phyloP scores from a whole-genome alignment of 2,888 invertebrate genomes.

The Nephrotoma guestfalica region DNA sequence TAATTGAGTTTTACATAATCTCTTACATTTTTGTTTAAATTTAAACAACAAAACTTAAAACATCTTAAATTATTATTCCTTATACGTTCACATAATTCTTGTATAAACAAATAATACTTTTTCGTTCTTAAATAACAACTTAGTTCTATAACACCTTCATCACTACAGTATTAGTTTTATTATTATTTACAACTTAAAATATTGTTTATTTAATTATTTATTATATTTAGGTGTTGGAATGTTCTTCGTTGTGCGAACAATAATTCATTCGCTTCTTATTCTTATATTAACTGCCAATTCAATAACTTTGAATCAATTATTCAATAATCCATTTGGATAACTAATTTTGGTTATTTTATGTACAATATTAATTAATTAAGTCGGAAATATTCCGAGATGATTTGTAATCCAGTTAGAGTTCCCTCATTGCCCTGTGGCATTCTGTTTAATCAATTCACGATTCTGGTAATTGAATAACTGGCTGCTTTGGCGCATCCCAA shows the following conservation, averaged over 20 bases:
- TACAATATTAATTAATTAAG: neutral
- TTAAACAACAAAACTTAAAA: neutral
- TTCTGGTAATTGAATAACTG: constrained; percentile 49
- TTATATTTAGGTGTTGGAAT: neutral
- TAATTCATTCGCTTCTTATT: neutral
- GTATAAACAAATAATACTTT: neutral
- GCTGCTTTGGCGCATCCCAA: constrained; percentile 45
- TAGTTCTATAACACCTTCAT: neutral
- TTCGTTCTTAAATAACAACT: neutral
- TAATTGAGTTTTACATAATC: neutral
- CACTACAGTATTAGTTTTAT: neutral
- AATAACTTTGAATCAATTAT: neutral
- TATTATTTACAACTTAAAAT: neutral
- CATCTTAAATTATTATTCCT: neutral
- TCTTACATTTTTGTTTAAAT: neutral
- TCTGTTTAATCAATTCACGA: constrained; percentile 32
- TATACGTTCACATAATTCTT: neutral
- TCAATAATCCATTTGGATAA: neutral
- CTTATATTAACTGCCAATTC: neutral
- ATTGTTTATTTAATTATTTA: neutral
- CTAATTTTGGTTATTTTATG: neutral
- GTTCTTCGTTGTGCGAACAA: neutral
- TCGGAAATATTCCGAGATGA: neutral
- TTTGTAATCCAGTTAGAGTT: neutral
- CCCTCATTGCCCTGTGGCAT: neutral